Percentiles rank a stretch among this genome's conserved stretches.
These are phyloP conservation scores for Sebastes aleutianus DNA, from an alignment of 2,797 vertebrate species.

Conservation along the genomic window DNA sequence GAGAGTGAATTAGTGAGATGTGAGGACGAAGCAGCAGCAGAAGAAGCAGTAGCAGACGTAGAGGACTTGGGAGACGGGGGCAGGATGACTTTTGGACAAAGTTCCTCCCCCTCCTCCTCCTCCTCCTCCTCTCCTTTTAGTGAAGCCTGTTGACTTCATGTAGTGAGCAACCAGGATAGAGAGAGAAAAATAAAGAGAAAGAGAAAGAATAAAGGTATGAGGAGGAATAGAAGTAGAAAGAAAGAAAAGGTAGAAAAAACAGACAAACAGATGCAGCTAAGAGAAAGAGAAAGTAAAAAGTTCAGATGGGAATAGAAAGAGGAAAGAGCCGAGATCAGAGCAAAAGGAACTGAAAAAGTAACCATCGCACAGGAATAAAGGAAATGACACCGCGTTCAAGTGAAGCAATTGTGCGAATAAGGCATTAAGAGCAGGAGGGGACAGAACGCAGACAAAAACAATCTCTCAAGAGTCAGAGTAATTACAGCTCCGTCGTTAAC, in stretches of 20 bases:
- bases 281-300: not conserved
- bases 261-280: not conserved
- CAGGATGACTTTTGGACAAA: slow-evolving; percentile 36
- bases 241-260: too few species aligned
- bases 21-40: slow-evolving; percentile 1
- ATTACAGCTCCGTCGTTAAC: slow-evolving; percentile 61
- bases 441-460: slow-evolving; percentile 12
- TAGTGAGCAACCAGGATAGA: not conserved
- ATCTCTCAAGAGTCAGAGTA: slow-evolving; percentile 22
- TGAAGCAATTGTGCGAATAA: slow-evolving; percentile 15
- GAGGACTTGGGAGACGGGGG: slow-evolving; percentile 13
- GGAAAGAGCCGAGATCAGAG: not conserved
- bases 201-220: not conserved
- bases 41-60: slow-evolving; percentile 29
- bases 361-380: not conserved
- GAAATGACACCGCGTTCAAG: slow-evolving; percentile 14
- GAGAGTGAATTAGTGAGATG: not conserved
- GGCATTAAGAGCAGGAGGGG: slow-evolving; percentile 11
- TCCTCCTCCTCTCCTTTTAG: slow-evolving; percentile 7
- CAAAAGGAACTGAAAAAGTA: slow-evolving; percentile 36
- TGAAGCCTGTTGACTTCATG: slow-evolving; percentile 23
- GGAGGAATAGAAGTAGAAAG: not conserved
- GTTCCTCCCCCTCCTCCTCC: slow-evolving; percentile 23
- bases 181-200: not conserved
- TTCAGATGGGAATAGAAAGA: not conserved